Percentiles rank a stretch among this genome's conserved stretches.
Conservation (phyloP, 2,113 vertebrate genomes). For the Trichechus manatus region DNA sequence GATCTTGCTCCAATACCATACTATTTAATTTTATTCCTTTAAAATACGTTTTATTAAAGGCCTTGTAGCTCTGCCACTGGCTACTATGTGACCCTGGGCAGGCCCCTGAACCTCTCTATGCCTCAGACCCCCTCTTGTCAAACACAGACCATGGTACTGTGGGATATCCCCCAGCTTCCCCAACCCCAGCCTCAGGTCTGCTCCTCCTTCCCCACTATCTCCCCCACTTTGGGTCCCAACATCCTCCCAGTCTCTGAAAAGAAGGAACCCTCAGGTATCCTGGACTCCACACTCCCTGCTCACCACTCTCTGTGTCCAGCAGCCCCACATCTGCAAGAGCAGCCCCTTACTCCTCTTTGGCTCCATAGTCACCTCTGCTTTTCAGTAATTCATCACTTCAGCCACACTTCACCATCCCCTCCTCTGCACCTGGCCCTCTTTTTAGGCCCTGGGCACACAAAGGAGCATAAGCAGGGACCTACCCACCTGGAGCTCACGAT, state of each 20-base stretch:
- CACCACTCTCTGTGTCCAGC: neutral
- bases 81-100: neutral
- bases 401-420: neutral
- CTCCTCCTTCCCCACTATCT: neutral
- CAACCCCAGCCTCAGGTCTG: neutral
- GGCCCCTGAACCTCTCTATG: no score
- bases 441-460: neutral
- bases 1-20: neutral
- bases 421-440: neutral
- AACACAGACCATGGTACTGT: fast-evolving
- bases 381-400: no score
- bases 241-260: neutral
- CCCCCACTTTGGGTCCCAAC: neutral
- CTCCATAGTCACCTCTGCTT: neutral
- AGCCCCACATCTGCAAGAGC: neutral
- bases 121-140: neutral
- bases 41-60: constrained; percentile 41
- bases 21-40: constrained; percentile 45
- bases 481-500: neutral
- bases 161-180: no score
- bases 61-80: constrained; percentile 42
- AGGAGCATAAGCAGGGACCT: neutral
- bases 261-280: neutral
- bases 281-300: neutral
- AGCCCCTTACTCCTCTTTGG: neutral